These are phyloP conservation scores for Acleris sparsana DNA, from an alignment of 2,888 invertebrate genomes.

Conservation along the genomic window DNA sequence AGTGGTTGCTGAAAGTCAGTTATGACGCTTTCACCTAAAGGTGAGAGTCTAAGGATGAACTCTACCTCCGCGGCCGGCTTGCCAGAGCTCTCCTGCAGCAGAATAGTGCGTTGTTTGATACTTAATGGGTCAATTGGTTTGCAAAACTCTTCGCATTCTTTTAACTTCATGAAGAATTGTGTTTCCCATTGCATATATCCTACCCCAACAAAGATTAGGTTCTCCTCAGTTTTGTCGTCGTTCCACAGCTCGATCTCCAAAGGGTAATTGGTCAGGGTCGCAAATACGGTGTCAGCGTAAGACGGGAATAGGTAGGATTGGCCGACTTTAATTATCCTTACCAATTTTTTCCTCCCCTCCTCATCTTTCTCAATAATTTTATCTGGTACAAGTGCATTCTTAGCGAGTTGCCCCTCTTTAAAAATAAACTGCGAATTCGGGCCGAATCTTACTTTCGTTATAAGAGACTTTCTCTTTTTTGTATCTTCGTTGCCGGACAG, in stretches of 20 bases:
- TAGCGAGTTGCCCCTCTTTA: conserved; percentile 71
- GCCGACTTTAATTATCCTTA: conserved; percentile 72
- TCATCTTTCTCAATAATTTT: conserved; percentile 64
- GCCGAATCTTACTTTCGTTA: conserved; percentile 76
- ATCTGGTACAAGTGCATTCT: conserved; percentile 55
- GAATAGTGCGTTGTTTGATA: conserved; percentile 58
- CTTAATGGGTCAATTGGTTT: conserved; percentile 61
- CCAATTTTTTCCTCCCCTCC: conserved; percentile 62
- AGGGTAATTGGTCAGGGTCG: conserved; percentile 73
- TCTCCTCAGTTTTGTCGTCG: conserved; percentile 65
- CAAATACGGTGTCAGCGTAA: conserved; percentile 71
- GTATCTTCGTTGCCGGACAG: conserved; percentile 50
- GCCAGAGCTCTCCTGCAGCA: conserved; percentile 66
- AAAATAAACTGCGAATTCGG: conserved; percentile 77
- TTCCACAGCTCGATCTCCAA: conserved; percentile 78
- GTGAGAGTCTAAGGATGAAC: conserved; percentile 77
- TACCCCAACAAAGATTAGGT: conserved; percentile 68
- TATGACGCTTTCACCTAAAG: conserved; percentile 74
- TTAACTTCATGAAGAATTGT: conserved; percentile 76
- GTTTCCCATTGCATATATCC: conserved; percentile 75
- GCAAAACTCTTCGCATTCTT: conserved; percentile 63
- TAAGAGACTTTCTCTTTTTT: conserved; percentile 66
- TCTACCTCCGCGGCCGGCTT: conserved; percentile 68
- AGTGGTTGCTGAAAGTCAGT: conserved; percentile 75
- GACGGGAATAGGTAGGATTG: conserved; percentile 82